These are phyloP conservation scores for Xyrichtys novacula DNA, from an alignment of 2,797 vertebrate genomes.

Conservation along the genomic window DNA sequence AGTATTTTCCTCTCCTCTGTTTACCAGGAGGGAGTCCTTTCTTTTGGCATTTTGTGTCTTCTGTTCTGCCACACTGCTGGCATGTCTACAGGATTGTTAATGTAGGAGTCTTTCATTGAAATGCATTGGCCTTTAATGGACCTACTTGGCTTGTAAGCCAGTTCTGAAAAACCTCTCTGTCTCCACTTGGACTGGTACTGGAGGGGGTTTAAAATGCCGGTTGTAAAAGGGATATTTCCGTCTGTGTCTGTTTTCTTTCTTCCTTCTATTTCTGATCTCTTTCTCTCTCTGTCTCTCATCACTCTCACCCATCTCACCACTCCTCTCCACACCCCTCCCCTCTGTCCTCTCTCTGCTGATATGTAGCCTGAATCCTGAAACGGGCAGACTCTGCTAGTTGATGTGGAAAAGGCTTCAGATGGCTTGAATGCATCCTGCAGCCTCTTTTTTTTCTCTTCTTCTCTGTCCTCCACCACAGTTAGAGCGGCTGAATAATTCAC, in stretches of 20 bases:
- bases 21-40: background rate
- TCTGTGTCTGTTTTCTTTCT: slow-evolving; percentile 8
- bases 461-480: slow-evolving; percentile 51
- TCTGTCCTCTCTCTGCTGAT: slow-evolving; percentile 29
- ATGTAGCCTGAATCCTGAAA: slow-evolving; percentile 20
- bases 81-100: background rate
- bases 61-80: background rate
- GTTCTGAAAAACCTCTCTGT: too few relatives aligned
- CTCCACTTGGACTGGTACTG: background rate
- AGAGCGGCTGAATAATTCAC: slow-evolving; percentile 83
- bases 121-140: background rate
- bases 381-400: slow-evolving; percentile 1
- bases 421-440: slow-evolving; percentile 27
- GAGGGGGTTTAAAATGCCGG: background rate
- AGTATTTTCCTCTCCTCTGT: too few relatives aligned
- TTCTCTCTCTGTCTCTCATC: slow-evolving; percentile 1
- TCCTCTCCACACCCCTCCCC: slow-evolving; percentile 18
- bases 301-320: slow-evolving; percentile 8
- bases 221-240: slow-evolving; percentile 16
- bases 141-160: background rate
- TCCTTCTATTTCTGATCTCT: slow-evolving; percentile 19
- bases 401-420: slow-evolving; percentile 43
- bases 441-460: slow-evolving; percentile 9
- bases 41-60: background rate
- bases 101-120: background rate